These are phyloP conservation scores for Linnaemya tessellans DNA, from an alignment of 2,888 invertebrate species.

Conservation along the genomic window DNA sequence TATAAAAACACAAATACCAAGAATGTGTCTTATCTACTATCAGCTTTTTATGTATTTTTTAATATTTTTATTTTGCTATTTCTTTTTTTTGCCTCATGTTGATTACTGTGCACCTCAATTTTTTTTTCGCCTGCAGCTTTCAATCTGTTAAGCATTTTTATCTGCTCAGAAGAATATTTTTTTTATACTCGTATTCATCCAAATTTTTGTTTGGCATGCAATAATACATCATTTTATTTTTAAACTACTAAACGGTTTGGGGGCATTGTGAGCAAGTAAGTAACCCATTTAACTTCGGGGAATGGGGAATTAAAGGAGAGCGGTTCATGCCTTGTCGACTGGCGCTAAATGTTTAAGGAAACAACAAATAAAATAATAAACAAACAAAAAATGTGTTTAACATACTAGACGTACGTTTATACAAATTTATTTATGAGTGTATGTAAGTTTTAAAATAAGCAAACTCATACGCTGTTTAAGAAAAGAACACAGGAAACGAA, in stretches of 20 bases:
- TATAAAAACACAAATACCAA: too few species aligned
- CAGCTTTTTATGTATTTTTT: too few species aligned
- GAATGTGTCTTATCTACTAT: too few species aligned
- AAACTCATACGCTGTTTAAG: constrained; percentile 2
- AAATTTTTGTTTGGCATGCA: constrained; percentile 23
- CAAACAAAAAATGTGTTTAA: constrained; percentile 24
- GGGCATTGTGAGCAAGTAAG: not conserved
- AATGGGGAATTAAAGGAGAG: too few species aligned
- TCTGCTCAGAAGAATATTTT: not conserved
- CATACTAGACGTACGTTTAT: not conserved
- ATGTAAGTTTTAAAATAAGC: constrained; percentile 10
- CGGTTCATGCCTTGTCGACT: constrained; percentile 21
- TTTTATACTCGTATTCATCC: not conserved
- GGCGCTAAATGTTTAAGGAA: constrained; percentile 57
- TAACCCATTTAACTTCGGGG: not conserved
- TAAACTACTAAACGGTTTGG: constrained; percentile 7
- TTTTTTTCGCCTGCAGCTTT: constrained; percentile 21
- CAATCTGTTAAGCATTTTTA: not conserved
- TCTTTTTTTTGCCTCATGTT: too few species aligned
- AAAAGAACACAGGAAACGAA: constrained; percentile 63
- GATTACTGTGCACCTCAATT: too few species aligned
- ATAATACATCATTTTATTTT: constrained; percentile 59
- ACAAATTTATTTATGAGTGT: not conserved
- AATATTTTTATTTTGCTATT: too few species aligned
- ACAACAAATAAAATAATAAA: not conserved